Base-by-base conservation (phyloP, 2,888 invertebrate genomes). In the Fragum sueziense region DNA sequence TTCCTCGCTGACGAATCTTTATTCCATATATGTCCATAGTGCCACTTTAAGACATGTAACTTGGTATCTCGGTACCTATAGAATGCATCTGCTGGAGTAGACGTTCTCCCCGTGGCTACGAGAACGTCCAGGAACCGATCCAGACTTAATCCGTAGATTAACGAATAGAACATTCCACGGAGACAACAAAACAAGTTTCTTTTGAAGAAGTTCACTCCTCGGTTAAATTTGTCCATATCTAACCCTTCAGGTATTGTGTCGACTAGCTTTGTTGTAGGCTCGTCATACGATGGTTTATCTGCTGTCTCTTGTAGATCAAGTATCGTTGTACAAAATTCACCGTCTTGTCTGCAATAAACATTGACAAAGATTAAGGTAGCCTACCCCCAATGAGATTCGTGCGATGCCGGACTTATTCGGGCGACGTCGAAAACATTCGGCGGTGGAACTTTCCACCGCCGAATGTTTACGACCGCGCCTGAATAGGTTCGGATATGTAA, bases 51-150 rank as follows among this genome's bases (percentile, higher is more conserved):
- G 76, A 96, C 95, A 90, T 97, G 97, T 3, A 96, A 94, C 59
- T 97, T 94, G 0, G 98, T 98, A 7, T 96, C 95, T 11, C 97
- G 93, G 91, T 98, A 98, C 87, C 98, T 94, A 80, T 94, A 95
- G 92, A 97, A 97, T 0, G 97, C 96, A 0, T 95, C 95, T 65
- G 94, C 93, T 0, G 95, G 93, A 1, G 95, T 95, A 69, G 95
- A 94, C 33, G 97, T 97, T 89, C 95, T 95, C 33, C 95, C 95
- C 0, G 97, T 96, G 86, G 95, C 95, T 2, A 95, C 93, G 7
- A 97, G 94, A 34, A 97, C 95, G 0, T 94, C 94, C 6, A 96
- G 93, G 79, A 97, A 96, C 3, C 96, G 95, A 0, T 96, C 96
- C 70, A 97, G 94, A 0, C 96, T 94, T 79, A 98, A 94, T 27